Conservation (phyloP, 2,113 vertebrate genomes). For the Lynx canadensis region DNA sequence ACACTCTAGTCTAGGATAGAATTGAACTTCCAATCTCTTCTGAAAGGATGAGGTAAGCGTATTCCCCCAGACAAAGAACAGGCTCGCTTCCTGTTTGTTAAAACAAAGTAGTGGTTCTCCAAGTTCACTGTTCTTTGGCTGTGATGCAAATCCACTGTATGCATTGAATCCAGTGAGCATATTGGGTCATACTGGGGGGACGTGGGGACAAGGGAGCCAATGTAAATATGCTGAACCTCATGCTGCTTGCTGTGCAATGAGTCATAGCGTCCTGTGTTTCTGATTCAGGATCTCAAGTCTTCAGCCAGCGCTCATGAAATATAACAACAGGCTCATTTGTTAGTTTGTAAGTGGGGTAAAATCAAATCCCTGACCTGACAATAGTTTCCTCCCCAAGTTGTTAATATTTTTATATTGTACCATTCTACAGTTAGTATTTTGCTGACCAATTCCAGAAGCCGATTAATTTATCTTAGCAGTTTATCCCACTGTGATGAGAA, state of each 20-base stretch:
- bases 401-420: neutral
- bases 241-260: neutral
- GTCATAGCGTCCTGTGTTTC: neutral
- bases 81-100: neutral
- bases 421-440: conserved; percentile 30
- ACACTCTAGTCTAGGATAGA: neutral
- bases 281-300: neutral
- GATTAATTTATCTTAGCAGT: neutral
- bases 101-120: neutral
- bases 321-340: neutral
- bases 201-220: neutral
- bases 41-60: neutral
- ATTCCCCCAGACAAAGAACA: neutral
- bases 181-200: neutral
- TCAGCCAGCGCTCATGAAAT: neutral
- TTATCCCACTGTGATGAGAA: neutral
- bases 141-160: neutral
- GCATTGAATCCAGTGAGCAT: neutral
- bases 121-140: neutral
- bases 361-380: neutral
- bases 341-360: neutral
- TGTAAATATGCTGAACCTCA: neutral
- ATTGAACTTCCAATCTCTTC: neutral
- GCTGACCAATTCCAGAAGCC: neutral
- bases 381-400: neutral